Evolutionary conservation across 2,888 invertebrate species (phyloP).

Genomic region (Thyatira batis): DNA sequence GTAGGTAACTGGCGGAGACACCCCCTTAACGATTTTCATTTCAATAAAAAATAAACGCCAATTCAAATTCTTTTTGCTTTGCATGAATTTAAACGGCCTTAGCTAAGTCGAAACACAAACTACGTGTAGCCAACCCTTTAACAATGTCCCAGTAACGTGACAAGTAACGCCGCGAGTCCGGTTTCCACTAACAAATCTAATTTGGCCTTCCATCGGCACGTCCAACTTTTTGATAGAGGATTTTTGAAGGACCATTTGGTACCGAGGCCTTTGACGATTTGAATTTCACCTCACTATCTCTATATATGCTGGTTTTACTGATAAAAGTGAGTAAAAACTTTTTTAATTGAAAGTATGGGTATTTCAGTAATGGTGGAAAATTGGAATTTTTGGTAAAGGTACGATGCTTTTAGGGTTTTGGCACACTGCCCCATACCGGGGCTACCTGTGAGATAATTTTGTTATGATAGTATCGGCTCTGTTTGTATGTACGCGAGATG

Average conservation of each 20-base stretch:
- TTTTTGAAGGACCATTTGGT: constrained; percentile 58
- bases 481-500: too few species aligned
- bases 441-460: too few species aligned
- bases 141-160: constrained; percentile 26
- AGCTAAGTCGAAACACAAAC: too few species aligned
- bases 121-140: constrained; percentile 15
- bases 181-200: constrained; percentile 73
- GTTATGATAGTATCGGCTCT: too few species aligned
- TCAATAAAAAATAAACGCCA: too few species aligned
- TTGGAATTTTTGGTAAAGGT: too few species aligned
- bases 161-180: constrained; percentile 27
- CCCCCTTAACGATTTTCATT: too few species aligned
- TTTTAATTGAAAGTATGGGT: neutral
- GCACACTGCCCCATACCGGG: too few species aligned
- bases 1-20: too few species aligned
- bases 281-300: constrained; percentile 16
- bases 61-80: too few species aligned
- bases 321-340: neutral
- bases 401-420: too few species aligned
- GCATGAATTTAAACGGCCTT: too few species aligned
- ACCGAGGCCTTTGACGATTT: constrained; percentile 22
- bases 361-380: neutral
- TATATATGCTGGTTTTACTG: constrained; percentile 1
- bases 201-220: constrained; percentile 65
- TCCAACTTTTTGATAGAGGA: constrained; percentile 67